Base-by-base conservation (phyloP, 2,797 vertebrate species). In the Acanthurus tractus region DNA sequence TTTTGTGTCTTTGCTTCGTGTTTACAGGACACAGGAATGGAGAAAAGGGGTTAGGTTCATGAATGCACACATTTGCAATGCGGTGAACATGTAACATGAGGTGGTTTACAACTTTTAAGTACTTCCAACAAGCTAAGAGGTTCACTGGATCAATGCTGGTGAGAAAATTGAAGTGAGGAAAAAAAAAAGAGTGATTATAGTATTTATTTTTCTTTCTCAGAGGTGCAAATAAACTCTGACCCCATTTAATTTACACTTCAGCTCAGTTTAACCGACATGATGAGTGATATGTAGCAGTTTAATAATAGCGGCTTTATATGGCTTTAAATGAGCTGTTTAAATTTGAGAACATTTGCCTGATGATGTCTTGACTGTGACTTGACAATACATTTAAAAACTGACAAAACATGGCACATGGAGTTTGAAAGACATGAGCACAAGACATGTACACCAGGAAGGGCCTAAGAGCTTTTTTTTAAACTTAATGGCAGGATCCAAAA, bases 11-110 rank as follows among this genome's bases (percentile, higher is more conserved):
- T 64, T 1, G 64, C 71, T 55, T 20, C 59, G 66, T 69, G 29
- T 78, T 73, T 53, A 34, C 29, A 34, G 29, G 29, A 45, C 55
- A 50, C 69, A 53, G 57, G 54, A 48, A 40, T 18, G 17, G 48
- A 84, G 50, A 44, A 71, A 63, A 70, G 57, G 45, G 22, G 40
- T 74, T 68, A 23, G 44, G 36, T 72, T 72, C 70, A 58, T 67
- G 40, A 68, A 82, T 44, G 40, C 38, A 42, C 17, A 54, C 20
- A 25, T 40, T 8, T 56, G 42, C 44, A 53, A 46, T 17, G 71
- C 54, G 63, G 68, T 65, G 53, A 29, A 79, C 63, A 53, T 42
- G 54, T 11, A 40, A 70, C 59, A 71, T 40, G 62, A 42, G 38
- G 42, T 36, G 3, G 36, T 46, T 34, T 44, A 46, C 1, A 59